These are phyloP conservation scores for Arion vulgaris DNA, from an alignment of 1,140 invertebrate genomes.

Conservation along the genomic window DNA sequence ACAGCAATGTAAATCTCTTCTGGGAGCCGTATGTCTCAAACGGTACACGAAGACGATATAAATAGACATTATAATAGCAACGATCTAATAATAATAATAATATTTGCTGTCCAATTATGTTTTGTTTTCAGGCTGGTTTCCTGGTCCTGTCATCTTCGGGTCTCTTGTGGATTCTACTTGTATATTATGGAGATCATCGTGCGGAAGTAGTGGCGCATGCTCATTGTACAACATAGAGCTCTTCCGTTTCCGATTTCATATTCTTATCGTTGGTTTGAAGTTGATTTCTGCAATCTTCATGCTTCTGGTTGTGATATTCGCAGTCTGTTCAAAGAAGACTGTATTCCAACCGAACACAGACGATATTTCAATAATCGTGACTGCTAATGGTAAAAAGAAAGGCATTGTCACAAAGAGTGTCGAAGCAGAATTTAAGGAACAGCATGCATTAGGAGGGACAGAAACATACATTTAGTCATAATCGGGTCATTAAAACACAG, in stretches of 20 bases:
- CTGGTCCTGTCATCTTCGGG: slow-evolving; percentile 55
- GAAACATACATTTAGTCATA: background rate
- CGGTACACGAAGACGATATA: no score
- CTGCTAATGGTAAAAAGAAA: background rate
- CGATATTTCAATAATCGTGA: background rate
- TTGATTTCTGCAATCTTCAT: background rate
- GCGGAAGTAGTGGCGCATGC: slow-evolving; percentile 40
- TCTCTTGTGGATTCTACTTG: slow-evolving; percentile 51
- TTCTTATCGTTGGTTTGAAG: background rate
- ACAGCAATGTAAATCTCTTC: no score
- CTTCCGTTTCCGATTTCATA: slow-evolving; percentile 28
- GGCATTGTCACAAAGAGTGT: background rate
- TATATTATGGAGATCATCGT: slow-evolving; percentile 45
- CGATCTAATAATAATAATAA: no score
- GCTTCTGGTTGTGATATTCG: background rate
- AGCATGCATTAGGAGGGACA: background rate
- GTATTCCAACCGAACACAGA: slow-evolving; percentile 6
- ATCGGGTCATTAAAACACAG: no score
- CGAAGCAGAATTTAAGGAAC: background rate
- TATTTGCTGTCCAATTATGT: no score
- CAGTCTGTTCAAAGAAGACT: background rate
- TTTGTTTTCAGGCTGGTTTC: slow-evolving; percentile 48
- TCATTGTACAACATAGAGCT: slow-evolving; percentile 44
- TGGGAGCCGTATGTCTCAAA: no score
- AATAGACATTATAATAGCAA: no score